Evolutionary conservation across 2,888 invertebrate species (phyloP).

Genomic region (Eustalomyia histrio): DNA sequence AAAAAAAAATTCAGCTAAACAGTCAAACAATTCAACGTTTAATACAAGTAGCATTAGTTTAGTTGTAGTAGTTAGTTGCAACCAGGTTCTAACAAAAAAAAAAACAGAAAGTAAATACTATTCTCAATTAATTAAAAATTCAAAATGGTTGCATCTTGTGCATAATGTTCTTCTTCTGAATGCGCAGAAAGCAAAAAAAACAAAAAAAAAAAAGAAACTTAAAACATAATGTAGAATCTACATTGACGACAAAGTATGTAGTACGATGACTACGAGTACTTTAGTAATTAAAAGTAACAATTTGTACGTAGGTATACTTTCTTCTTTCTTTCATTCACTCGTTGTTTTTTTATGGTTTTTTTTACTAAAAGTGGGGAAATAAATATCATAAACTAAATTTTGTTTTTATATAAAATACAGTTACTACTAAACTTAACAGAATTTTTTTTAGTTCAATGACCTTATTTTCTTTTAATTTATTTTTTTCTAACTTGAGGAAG

Average conservation of each 20-base stretch:
- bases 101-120: conserved; percentile 36
- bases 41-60: neutral
- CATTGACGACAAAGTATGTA: neutral
- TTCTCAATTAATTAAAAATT: conserved; percentile 43
- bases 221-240: neutral
- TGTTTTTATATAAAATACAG: neutral
- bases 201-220: neutral
- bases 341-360: neutral
- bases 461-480: neutral
- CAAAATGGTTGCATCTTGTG: conserved; percentile 23
- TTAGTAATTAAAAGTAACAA: conserved; percentile 46
- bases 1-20: conserved; percentile 12
- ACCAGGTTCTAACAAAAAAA: neutral
- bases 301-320: conserved; percentile 1
- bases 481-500: conserved; percentile 3
- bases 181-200: neutral
- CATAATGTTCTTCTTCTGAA: conserved; percentile 8
- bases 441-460: conserved; percentile 2
- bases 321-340: neutral
- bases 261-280: conserved; percentile 16
- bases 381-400: neutral
- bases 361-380: neutral
- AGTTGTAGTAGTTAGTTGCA: neutral
- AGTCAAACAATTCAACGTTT: neutral
- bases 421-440: neutral